Evolutionary conservation across 2,888 invertebrate species (phyloP).

Genomic region (Taphrorychus bicolor): DNA sequence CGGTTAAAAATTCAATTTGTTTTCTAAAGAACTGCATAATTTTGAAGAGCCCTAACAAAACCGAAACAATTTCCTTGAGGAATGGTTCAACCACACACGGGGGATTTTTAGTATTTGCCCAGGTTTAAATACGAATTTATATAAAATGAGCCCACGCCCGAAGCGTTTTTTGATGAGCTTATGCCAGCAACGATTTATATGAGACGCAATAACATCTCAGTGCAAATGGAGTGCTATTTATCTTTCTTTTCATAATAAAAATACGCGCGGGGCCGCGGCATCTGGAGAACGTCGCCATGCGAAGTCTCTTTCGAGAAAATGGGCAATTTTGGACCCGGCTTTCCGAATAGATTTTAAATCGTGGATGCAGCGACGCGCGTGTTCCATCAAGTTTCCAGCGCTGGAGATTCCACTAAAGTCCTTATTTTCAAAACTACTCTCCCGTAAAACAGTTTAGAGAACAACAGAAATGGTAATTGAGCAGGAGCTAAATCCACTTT

Average conservation of each 20-base stretch:
- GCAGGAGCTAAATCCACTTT: too few relatives aligned
- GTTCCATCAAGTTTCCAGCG: neutral
- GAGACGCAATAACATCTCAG: constrained; percentile 42
- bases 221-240: constrained; percentile 43
- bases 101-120: constrained; percentile 31
- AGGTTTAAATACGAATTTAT: constrained; percentile 34
- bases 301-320: constrained; percentile 38
- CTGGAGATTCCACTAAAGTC: constrained; percentile 7
- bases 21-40: too few relatives aligned
- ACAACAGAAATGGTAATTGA: too few relatives aligned
- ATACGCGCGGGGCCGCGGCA: constrained; percentile 31
- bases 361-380: constrained; percentile 7
- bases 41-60: too few relatives aligned
- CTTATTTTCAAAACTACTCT: too few relatives aligned
- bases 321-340: constrained; percentile 35
- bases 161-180: constrained; percentile 38
- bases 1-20: too few relatives aligned
- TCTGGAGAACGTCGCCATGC: constrained; percentile 37
- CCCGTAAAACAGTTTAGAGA: too few relatives aligned
- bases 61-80: constrained; percentile 29
- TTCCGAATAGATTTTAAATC: constrained; percentile 41
- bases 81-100: constrained; percentile 13
- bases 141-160: constrained; percentile 19
- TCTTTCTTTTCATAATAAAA: constrained; percentile 43
- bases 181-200: constrained; percentile 40